These are phyloP conservation scores for Pseudolaguvia tuberculata DNA, from an alignment of 2,113 vertebrate genomes.

Conservation along the genomic window DNA sequence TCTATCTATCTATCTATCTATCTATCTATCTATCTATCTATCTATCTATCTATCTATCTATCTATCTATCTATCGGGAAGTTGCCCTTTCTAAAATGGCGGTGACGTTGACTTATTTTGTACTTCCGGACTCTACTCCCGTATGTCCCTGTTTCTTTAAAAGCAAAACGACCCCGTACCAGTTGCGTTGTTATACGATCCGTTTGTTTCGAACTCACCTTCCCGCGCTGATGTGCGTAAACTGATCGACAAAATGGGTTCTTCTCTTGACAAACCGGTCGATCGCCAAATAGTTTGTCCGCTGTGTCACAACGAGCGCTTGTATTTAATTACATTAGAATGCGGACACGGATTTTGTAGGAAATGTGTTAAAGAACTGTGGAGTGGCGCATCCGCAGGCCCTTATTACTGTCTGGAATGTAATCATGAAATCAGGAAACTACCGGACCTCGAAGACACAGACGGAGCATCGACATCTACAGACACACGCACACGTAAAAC, in stretches of 20 bases:
- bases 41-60: no score
- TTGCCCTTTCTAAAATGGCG: neutral
- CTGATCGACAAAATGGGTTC: conserved; percentile 54
- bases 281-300: conserved; percentile 35
- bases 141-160: neutral
- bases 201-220: neutral
- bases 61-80: no score
- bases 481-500: conserved; percentile 24
- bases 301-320: conserved; percentile 55
- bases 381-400: conserved; percentile 56
- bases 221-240: neutral
- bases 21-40: no score
- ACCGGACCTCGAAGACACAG: conserved; percentile 39
- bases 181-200: neutral
- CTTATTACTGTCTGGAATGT: conserved; percentile 66
- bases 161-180: neutral
- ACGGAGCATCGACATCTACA: conserved; percentile 8
- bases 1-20: no score
- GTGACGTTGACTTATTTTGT: neutral
- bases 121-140: neutral
- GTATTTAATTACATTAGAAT: conserved; percentile 56
- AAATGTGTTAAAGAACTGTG: conserved; percentile 67
- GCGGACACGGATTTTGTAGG: conserved; percentile 65
- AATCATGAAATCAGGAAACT: conserved; percentile 58
- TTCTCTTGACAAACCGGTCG: conserved; percentile 37